Evolutionary conservation across 2,888 invertebrate genomes (phyloP), one percentile per base, ranked within the genome.

Genomic region (Ypsolopha scabrella): DNA sequence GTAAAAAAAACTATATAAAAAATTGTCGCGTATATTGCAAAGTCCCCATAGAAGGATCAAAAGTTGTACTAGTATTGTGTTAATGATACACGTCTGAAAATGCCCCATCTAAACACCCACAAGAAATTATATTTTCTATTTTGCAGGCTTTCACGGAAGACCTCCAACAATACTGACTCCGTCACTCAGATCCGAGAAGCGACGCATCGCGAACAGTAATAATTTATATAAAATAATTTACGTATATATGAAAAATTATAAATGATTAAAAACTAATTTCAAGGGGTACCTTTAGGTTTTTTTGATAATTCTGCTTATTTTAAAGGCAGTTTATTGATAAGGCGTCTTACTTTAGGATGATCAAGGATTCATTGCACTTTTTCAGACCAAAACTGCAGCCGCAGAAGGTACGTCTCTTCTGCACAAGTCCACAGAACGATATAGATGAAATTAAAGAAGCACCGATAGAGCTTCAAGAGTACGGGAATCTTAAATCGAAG

Each of bases 391-490:
- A 68, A 10, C 51, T 67, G 10, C 58, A 66, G 10, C 50, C 63
- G 24, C 73, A 72, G 39, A 75, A 70, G 58, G 64, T 78, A 1
- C 57, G 64, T 0, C 60, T 75, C 7, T 68, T 70, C 47, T 4
- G 24, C 24, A 51, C 70, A 38, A 37, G 1, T 53, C 60, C 2
- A 69, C 10, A 33, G 41, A 39, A 34, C 13, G 10, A 14, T 39
- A 53, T 58, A 41, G 58, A 61, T n/a, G 67, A 70, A 11, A 62
- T 63, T 10, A 65, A 61, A 7, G 65, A 72, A 53, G 56, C 58
- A 0, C 60, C 63, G 9, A 73, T 72, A 0, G 80, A 81, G 52
- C 60, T 78, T 0, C 60, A 72, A 52, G 72, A 73, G 11, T 33
- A 38, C 7, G 11, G 41, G 34, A 41, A 41, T 4, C 50, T 6